Evolutionary conservation across 2,888 invertebrate species (phyloP), one percentile per base, ranked within the genome.

Genomic region (Phorcus lineatus): DNA sequence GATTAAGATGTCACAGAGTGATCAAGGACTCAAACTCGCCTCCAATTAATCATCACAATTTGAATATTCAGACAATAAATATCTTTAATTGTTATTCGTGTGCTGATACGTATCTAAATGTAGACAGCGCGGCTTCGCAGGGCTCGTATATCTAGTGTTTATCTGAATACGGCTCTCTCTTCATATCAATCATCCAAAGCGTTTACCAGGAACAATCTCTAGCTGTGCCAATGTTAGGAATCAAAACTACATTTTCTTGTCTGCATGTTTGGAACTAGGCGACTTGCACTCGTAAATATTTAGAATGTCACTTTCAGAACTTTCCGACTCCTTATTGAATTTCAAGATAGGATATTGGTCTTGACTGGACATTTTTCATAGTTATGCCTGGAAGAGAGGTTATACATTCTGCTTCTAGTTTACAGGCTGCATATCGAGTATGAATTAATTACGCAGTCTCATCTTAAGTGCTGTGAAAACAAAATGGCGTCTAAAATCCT

Each of bases 61-160:
- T 70, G 76, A 76, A 53, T 76, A 76, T 54, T 76, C 31, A n/a
- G 55, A 76, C 76, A 76, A 76, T 76, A 76, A 76, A 76, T 76
- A 76, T 54, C 76, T 76, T 76, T 76, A 76, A 76, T 76, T 76
- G 76, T 76, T 76, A 53, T 76, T 55, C 76, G 70, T 70, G 31
- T 70, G 70, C 70, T 70, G 70, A 70, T 70, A 70, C 31, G 36
- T 70, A 70, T 70, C 70, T 70, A 70, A 70, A 70, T 70, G 70
- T 70, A 70, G 70, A 70, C 70, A 40, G 31, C 70, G 17, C n/a
- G 70, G 70, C 70, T 70, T 70, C 36, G 36, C 31, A 19, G 31
- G 28, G 36, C 70, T 36, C 70, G 36, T 70, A 70, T 31, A 70
- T 70, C 70, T 70, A 36, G 70, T 36, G 70, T 70, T 70, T 70